A percentile compares a stretch with the other conserved stretches of the same genome.
These are phyloP conservation scores for Cosmia trapezina DNA, from an alignment of 2,888 invertebrate species.

Conservation along the genomic window DNA sequence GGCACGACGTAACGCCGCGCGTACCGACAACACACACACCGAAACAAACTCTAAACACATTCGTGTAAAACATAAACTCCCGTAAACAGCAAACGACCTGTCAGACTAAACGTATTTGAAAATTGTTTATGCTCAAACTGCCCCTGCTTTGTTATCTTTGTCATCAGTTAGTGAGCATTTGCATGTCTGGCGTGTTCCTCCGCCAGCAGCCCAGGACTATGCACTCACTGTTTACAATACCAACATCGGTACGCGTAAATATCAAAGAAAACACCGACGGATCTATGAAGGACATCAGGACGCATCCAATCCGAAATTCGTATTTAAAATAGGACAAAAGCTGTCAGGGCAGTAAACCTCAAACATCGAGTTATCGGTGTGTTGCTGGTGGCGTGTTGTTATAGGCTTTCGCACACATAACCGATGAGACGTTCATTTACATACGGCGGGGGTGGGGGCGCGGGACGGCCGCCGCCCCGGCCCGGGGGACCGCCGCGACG, in stretches of 20 bases:
- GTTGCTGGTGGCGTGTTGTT: constrained; percentile 70
- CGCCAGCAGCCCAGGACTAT: constrained; percentile 59
- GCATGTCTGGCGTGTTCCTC: constrained; percentile 76
- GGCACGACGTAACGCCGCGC: constrained; percentile 67
- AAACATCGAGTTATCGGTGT: constrained; percentile 78
- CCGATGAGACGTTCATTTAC: constrained; percentile 89
- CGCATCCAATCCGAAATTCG: constrained; percentile 81
- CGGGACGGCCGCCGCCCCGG: constrained; percentile 73
- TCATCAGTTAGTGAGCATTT: constrained; percentile 82
- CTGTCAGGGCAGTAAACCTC: constrained; percentile 89
- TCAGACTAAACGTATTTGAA: constrained; percentile 74
- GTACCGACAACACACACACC: constrained; percentile 55
- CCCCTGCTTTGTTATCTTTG: constrained; percentile 84
- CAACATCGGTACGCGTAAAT: constrained; percentile 59
- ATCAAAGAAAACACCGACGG: constrained; percentile 62
- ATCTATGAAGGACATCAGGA: constrained; percentile 76
- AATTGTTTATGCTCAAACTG: constrained; percentile 82
- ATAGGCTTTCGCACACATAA: constrained; percentile 82
- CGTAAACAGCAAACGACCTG: constrained; percentile 48
- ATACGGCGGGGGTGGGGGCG: constrained; percentile 83
- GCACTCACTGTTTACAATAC: constrained; percentile 68
- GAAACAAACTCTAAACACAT: constrained; percentile 70
- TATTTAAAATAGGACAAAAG: constrained; percentile 89
- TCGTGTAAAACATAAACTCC: constrained; percentile 68
- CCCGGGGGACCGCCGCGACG: constrained; percentile 77